A percentile compares a stretch with the other conserved stretches of the same genome.
These are phyloP conservation scores for Trachemys scripta DNA, from an alignment of 2,113 vertebrate species.

Conservation along the genomic window DNA sequence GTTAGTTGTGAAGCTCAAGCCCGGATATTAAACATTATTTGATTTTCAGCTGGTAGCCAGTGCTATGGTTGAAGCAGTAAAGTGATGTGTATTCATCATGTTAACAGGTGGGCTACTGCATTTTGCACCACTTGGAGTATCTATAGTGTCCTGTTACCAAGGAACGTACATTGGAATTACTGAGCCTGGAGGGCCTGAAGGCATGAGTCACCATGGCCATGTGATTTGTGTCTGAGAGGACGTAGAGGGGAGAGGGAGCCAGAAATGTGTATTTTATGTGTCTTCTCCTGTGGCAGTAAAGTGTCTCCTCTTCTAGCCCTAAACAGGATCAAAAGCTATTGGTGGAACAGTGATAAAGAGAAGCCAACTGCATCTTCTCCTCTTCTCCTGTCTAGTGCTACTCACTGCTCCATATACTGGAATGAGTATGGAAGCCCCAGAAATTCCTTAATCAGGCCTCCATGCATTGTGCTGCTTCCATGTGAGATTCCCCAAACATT, in stretches of 20 bases:
- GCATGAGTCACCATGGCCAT: not conserved
- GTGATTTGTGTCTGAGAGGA: not conserved
- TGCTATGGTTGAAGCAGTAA: not conserved
- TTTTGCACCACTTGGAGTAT: not conserved
- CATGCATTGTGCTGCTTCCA: not conserved
- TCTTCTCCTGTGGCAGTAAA: not conserved
- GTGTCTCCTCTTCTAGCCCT: not conserved
- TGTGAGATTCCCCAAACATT: not conserved
- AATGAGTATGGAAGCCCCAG: not conserved
- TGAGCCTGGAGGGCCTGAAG: not conserved
- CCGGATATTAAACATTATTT: not conserved
- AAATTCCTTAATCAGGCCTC: not conserved
- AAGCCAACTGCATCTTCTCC: not conserved
- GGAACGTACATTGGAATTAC: fast-evolving
- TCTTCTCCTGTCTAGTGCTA: not conserved
- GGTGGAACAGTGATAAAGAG: not conserved
- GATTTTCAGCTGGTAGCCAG: not conserved
- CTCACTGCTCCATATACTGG: not conserved
- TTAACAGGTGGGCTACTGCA: not conserved
- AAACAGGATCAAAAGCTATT: not conserved
- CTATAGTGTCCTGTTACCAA: not conserved
- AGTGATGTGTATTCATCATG: not conserved
- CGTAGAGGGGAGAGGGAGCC: not conserved
- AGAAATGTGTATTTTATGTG: not conserved
- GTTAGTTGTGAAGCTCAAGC: not conserved